Evolutionary conservation across 2,797 vertebrate genomes (phyloP), one percentile per base, ranked within the genome.

Genomic region (Meda fulgida): DNA sequence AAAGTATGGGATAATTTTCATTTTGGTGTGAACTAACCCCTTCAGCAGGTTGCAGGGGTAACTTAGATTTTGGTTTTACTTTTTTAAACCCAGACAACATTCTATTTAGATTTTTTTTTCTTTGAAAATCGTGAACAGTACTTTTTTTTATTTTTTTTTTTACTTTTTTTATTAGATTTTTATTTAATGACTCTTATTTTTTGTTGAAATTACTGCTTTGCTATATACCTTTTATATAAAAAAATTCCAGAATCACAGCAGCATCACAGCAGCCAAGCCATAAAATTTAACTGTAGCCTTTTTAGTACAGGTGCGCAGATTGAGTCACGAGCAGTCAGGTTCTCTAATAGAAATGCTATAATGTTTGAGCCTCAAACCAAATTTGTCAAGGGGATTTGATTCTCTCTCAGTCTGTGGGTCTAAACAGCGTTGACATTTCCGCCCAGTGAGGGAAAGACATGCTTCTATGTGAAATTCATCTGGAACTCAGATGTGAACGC

Each of bases 401-500:
- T 58, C 72, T 65, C 66, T 80, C 73, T 85, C 26, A 67, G 72
- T 65, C 69, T 5, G 26, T 43, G 80, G 72, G 53, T 71, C 48
- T 86, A 72, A 87, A 85, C 34, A 84, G 67, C 8, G 26, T 16
- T 48, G 76, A 88, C 73, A 78, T 89, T 85, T 89, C 82, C 75
- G 23, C 60, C 55, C 77, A 84, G 66, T 29, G 73, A 67, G 34
- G 69, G 72, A 26, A 38, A 83, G 66, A 65, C 66, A 75, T 60
- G 71, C n/a, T 82, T 81, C 78, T 67, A 58, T 86, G 70, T 79
- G 53, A 85, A 65, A 65, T 84, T 88, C 83, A 84, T 80, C 86
- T 86, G 81, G 40, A 77, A 53, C 65, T 88, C 85, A 89, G 85
- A 86, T 88, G 87, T 82, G 70, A 34, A 69, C 40, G n/a, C 69